Evolutionary conservation across 2,888 invertebrate genomes (phyloP).

Genomic region (Dugesia japonica): DNA sequence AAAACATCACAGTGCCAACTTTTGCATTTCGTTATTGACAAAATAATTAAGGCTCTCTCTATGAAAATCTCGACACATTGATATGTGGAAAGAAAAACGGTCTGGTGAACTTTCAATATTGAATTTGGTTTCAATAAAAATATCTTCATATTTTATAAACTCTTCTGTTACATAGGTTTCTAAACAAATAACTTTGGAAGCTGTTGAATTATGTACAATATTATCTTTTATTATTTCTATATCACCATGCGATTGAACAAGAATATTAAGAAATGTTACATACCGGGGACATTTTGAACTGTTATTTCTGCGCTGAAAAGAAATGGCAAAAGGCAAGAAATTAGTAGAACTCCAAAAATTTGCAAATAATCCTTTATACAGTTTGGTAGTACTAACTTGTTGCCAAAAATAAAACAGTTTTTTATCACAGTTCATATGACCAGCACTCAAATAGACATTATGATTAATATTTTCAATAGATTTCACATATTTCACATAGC

Average conservation of each 20-base stretch:
- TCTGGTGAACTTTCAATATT: not conserved
- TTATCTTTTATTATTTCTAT: not conserved
- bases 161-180: conserved; percentile 8
- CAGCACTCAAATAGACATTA: not conserved
- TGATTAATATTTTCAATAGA: not conserved
- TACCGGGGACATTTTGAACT: not conserved
- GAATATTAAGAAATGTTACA: not conserved
- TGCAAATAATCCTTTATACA: conserved; percentile 5
- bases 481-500: conserved; percentile 3
- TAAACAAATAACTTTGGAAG: not conserved
- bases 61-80: not conserved
- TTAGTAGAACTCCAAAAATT: not conserved
- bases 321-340: not conserved
- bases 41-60: not conserved
- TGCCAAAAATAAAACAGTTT: not conserved
- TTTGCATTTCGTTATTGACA: not conserved
- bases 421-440: not conserved
- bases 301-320: not conserved
- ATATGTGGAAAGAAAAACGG: not conserved
- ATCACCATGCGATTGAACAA: not conserved
- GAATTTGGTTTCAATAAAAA: not conserved
- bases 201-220: not conserved
- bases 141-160: not conserved
- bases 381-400: not conserved
- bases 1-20: not conserved